A percentile compares a stretch with the other conserved stretches of the same genome.
Evolutionary conservation across 2,888 invertebrate genomes (phyloP).

Genomic region (Neoscelio sp.): DNA sequence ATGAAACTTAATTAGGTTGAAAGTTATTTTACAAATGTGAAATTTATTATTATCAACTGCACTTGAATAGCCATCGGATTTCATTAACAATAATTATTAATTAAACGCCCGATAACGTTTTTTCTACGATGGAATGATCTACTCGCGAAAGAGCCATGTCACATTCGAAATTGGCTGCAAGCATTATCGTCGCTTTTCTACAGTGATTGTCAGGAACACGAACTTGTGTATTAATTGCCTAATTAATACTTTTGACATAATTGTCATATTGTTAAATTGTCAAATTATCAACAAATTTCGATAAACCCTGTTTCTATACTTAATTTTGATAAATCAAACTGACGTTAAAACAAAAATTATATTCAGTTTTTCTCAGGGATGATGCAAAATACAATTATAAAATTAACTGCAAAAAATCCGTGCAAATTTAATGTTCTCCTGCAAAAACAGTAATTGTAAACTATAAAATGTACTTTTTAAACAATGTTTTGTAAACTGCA

Average conservation of each 20-base stretch:
- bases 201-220: constrained; percentile 51
- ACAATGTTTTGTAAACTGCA: too few species aligned
- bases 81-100: constrained; percentile 54
- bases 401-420: too few species aligned
- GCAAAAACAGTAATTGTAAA: too few species aligned
- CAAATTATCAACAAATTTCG: constrained; percentile 30
- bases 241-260: constrained; percentile 49
- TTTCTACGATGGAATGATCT: constrained; percentile 26
- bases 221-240: constrained; percentile 42
- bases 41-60: constrained; percentile 46
- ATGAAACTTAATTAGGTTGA: constrained; percentile 16
- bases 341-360: too few species aligned
- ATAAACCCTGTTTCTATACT: constrained; percentile 1
- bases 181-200: constrained; percentile 49
- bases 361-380: too few species aligned
- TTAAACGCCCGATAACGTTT: constrained; percentile 33
- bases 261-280: constrained; percentile 36
- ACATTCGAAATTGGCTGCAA: constrained; percentile 48
- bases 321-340: too few species aligned
- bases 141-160: constrained; percentile 47
- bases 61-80: constrained; percentile 38
- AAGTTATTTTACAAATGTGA: constrained; percentile 30
- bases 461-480: too few species aligned
- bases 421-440: too few species aligned
- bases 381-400: too few species aligned